A percentile compares a stretch with the other conserved stretches of the same genome.
These are phyloP conservation scores for Sebastes nivosus DNA, from an alignment of 2,797 vertebrate genomes.

Conservation along the genomic window DNA sequence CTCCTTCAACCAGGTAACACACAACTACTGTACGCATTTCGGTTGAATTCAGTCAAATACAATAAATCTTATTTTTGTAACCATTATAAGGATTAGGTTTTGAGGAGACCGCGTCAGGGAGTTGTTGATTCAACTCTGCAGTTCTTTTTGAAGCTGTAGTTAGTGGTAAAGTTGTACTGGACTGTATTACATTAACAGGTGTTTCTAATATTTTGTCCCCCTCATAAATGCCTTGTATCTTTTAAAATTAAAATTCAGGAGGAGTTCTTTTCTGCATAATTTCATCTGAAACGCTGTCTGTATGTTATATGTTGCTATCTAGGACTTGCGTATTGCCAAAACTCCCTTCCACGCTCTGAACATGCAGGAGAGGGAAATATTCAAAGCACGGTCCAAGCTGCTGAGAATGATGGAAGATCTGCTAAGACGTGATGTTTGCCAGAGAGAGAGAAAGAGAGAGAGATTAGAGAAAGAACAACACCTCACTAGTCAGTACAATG, in stretches of 20 bases:
- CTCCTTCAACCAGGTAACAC: slow-evolving; percentile 85
- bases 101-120: neutral
- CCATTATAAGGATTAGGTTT: neutral
- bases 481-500: slow-evolving; percentile 49
- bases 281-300: neutral
- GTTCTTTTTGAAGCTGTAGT: neutral
- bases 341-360: slow-evolving; percentile 82
- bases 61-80: neutral
- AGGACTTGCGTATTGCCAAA: slow-evolving; percentile 82
- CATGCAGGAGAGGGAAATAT: slow-evolving; percentile 72
- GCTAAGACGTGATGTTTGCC: slow-evolving; percentile 60
- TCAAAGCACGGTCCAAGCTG: slow-evolving; percentile 72
- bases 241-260: neutral
- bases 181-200: neutral
- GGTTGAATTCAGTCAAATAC: neutral
- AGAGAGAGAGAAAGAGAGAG: slow-evolving; percentile 49
- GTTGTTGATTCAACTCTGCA: neutral
- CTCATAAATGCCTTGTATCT: no score
- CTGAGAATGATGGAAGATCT: slow-evolving; percentile 80
- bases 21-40: neutral
- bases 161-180: neutral
- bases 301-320: neutral
- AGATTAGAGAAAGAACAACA: slow-evolving; percentile 60
- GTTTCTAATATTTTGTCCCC: neutral
- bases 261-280: neutral